Base-by-base conservation (phyloP, 2,113 vertebrate species). In the Sclerurus mexicanus region DNA sequence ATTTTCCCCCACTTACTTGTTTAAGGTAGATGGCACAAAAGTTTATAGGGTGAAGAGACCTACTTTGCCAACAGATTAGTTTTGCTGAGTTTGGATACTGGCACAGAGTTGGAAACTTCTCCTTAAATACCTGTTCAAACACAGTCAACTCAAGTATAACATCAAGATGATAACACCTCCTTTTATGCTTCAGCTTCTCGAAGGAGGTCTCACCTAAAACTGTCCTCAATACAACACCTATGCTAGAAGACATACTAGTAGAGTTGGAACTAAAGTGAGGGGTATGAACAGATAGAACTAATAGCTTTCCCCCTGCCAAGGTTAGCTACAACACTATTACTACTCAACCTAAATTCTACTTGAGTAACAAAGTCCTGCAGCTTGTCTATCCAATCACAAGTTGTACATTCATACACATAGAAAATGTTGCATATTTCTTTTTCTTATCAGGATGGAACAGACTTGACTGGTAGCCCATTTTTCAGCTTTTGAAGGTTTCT, bases 31-130 rank as follows among this genome's bases (percentile, higher is more conserved):
- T 33, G 10, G 77, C 59, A 83, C 18, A 23, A 49, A 71, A 94
- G 6, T 3, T 0, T 6, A 2, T 8, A 28, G 27, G 2, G 3
- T 50, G 2, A 84, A 55, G 10, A 71, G 25, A 76, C 1, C n/a
- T 71, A 37, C 39, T 55, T 67, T 58, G 33, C 22, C 33, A 71
- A 50, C 4, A 85, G 78, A 33, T 31, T 50, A 39, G 14, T 89
- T 83, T 27, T 71, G 17, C 14, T 71, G 30, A 50, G 33, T 58
- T 81, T 63, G 46, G 56, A 66, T 59, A 21, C 15, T 28, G 39
- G 24, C 25, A 73, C 1, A 37, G 27, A 60, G 16, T 33, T 47
- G 22, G 4, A 87, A 49, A 1, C 1, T 88, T 56, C 69, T 75
- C 46, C 44, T 93, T 47, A 56, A 42, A 56, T 28, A 71, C 2